Percentiles rank a stretch among this genome's conserved stretches.
Conservation (phyloP, 2,797 vertebrate genomes). For the Saguinus oedipus region DNA sequence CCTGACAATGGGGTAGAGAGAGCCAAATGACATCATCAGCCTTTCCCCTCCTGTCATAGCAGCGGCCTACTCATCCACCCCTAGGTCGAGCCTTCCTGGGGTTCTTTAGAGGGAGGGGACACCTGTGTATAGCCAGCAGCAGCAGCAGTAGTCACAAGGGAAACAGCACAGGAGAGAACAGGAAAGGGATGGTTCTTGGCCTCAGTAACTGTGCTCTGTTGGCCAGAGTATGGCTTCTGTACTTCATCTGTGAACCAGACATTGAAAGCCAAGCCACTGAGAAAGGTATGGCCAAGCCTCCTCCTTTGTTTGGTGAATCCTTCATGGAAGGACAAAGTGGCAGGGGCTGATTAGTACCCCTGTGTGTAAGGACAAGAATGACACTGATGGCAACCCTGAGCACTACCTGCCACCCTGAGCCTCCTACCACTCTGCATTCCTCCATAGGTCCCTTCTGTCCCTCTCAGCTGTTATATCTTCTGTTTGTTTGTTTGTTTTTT, state of each 20-base stretch:
- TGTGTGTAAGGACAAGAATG: neutral
- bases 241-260: neutral
- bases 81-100: neutral
- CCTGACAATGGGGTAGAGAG: constrained; percentile 34
- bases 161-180: constrained; percentile 67
- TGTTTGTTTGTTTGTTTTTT: neutral
- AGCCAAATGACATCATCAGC: constrained; percentile 50
- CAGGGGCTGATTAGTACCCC: neutral
- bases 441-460: neutral
- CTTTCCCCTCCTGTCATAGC: neutral
- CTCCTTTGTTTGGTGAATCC: neutral
- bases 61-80: neutral
- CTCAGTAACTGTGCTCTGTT: neutral
- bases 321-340: neutral
- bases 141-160: constrained; percentile 67
- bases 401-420: neutral
- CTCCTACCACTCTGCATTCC: neutral
- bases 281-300: neutral
- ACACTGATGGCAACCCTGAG: neutral
- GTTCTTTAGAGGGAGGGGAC: neutral
- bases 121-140: neutral
- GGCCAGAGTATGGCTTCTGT: neutral
- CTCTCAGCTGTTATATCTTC: neutral
- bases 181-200: constrained; percentile 80
- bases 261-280: neutral